Evolutionary conservation across 2,888 invertebrate species (phyloP).

Genomic region (Beris chalybata): DNA sequence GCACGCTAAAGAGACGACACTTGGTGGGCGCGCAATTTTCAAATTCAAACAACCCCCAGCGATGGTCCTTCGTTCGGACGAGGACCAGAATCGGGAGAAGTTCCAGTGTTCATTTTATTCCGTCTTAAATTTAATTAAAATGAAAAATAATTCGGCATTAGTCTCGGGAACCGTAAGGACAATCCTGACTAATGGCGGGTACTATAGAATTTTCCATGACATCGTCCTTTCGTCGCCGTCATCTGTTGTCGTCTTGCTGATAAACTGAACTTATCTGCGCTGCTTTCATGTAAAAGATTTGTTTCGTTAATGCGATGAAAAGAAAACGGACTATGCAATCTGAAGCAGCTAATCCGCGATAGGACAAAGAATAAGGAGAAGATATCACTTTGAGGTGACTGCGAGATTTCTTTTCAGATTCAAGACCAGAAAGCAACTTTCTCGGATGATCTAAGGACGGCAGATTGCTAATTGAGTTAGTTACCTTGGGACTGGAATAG

Average conservation of each 20-base stretch:
- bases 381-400: neutral
- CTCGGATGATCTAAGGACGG: too few species aligned
- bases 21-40: neutral
- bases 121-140: slow-evolving; percentile 30
- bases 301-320: slow-evolving; percentile 15
- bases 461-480: too few species aligned
- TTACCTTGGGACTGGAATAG: too few species aligned
- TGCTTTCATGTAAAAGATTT: slow-evolving; percentile 9
- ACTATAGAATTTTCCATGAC: slow-evolving; percentile 1
- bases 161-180: slow-evolving; percentile 19
- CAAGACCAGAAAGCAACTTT: neutral
- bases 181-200: slow-evolving; percentile 26
- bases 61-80: neutral
- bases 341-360: neutral
- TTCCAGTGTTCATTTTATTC: slow-evolving; percentile 21
- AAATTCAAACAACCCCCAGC: too few species aligned
- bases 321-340: slow-evolving; percentile 5
- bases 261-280: neutral
- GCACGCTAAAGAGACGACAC: neutral
- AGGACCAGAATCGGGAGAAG: neutral
- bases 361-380: neutral
- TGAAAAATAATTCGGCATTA: slow-evolving; percentile 30
- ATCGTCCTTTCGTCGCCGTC: slow-evolving; percentile 3
- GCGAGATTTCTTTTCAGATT: neutral
- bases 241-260: slow-evolving; percentile 3